Evolutionary conservation across 2,888 invertebrate species (phyloP).

Genomic region (Macaria liturata): DNA sequence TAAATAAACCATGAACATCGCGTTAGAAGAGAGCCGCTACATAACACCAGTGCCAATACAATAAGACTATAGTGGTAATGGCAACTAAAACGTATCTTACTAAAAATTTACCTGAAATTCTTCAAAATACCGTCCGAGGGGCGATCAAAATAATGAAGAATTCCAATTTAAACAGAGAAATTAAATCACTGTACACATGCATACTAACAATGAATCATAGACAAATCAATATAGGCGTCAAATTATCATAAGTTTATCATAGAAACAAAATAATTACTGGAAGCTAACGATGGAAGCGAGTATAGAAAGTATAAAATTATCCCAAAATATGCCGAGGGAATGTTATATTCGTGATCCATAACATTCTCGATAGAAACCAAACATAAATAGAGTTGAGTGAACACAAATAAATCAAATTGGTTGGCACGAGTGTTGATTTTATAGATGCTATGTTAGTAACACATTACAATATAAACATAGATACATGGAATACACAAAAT

Average conservation of each 20-base stretch:
- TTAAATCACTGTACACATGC: slow-evolving; percentile 72
- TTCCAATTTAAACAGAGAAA: slow-evolving; percentile 49
- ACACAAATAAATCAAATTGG: slow-evolving; percentile 36
- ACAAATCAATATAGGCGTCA: slow-evolving; percentile 58
- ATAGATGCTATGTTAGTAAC: slow-evolving; percentile 62
- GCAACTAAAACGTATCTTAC: slow-evolving; percentile 68
- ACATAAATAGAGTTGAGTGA: slow-evolving; percentile 38
- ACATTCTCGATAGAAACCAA: slow-evolving; percentile 65
- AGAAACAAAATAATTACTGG: slow-evolving; percentile 48
- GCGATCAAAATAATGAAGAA: slow-evolving; percentile 46
- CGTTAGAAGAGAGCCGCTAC: slow-evolving; percentile 35
- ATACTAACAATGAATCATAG: slow-evolving; percentile 61
- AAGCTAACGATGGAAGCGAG: slow-evolving; percentile 76
- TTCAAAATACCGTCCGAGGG: slow-evolving; percentile 42
- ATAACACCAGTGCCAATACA: slow-evolving; percentile 82
- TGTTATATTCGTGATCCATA: slow-evolving; percentile 71
- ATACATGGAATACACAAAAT: slow-evolving; percentile 76
- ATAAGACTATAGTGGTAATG: slow-evolving; percentile 79
- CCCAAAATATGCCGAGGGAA: slow-evolving; percentile 35
- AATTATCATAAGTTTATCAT: slow-evolving; percentile 52
- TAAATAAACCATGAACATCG: slow-evolving; percentile 51
- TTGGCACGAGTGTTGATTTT: slow-evolving; percentile 74
- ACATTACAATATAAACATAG: slow-evolving; percentile 62
- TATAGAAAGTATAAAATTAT: slow-evolving; percentile 35
- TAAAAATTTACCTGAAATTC: slow-evolving; percentile 57